phyloP scores from a whole-genome alignment of 2,113 vertebrate genomes.

The Zootoca vivipara region DNA sequence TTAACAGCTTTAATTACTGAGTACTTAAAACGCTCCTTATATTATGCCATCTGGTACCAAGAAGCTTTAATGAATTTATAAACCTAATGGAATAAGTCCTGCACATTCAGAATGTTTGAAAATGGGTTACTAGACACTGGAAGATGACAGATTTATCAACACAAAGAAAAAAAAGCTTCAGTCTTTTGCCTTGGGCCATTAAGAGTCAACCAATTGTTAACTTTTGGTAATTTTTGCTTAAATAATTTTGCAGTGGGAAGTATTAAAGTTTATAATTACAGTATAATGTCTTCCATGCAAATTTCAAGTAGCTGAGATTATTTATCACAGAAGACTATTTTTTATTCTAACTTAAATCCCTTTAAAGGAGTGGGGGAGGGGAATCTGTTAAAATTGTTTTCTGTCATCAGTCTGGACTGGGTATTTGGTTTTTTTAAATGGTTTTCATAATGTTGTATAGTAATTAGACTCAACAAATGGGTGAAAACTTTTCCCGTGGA shows the following conservation, averaged over 20 bases:
- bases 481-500: neutral
- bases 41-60: slow-evolving; percentile 60
- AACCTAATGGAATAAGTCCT: slow-evolving; percentile 63
- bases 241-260: slow-evolving; percentile 33
- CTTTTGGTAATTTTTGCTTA: slow-evolving; percentile 33
- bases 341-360: neutral
- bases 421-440: neutral
- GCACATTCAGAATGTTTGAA: slow-evolving; percentile 55
- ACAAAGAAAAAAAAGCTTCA: neutral
- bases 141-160: slow-evolving; percentile 59
- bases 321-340: neutral
- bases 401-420: neutral
- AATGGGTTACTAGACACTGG: slow-evolving; percentile 53
- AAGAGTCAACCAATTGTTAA: slow-evolving; percentile 39
- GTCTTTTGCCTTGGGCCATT: slow-evolving; percentile 33
- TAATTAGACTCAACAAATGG: neutral
- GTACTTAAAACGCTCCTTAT: slow-evolving; percentile 63
- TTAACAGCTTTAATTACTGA: slow-evolving; percentile 70
- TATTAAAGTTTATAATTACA: slow-evolving; percentile 13
- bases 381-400: neutral
- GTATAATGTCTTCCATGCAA: neutral
- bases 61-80: slow-evolving; percentile 67
- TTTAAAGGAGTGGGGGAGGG: neutral
- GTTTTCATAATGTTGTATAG: neutral
- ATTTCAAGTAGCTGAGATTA: neutral